Evolutionary conservation across 2,888 invertebrate genomes (phyloP).

Genomic region (Thelaira solivaga): DNA sequence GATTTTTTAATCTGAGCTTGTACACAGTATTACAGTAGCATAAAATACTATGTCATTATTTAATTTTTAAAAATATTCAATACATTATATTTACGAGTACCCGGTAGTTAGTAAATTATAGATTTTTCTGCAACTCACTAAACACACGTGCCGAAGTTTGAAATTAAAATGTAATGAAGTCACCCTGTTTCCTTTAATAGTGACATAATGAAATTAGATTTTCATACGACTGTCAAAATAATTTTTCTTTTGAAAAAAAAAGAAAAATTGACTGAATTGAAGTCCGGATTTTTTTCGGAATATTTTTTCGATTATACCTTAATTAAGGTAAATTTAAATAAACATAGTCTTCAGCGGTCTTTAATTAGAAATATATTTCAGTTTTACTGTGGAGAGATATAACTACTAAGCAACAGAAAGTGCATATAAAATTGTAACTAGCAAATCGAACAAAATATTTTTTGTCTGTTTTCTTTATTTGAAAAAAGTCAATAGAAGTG

Average conservation of each 20-base stretch:
- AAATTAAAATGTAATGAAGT: not conserved
- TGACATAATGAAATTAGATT: constrained; percentile 44
- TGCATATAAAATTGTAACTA: not conserved
- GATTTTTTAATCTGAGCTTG: no score
- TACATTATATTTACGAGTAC: no score
- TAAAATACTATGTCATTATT: no score
- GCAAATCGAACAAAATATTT: constrained; percentile 5
- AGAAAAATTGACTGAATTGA: constrained; percentile 28
- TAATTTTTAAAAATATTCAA: no score
- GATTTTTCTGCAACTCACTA: no score
- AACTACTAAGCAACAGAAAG: constrained; percentile 7
- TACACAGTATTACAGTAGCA: no score
- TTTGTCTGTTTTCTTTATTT: constrained; percentile 22
- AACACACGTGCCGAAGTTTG: no score
- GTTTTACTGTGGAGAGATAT: not conserved
- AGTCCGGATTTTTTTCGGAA: constrained; percentile 43
- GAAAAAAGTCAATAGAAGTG: constrained; percentile 56
- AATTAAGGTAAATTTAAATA: constrained; percentile 43
- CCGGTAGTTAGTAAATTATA: no score
- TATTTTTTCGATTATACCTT: constrained; percentile 19
- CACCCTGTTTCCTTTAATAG: constrained; percentile 7
- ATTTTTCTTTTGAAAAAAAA: constrained; percentile 54
- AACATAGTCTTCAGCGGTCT: not conserved
- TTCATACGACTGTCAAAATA: constrained; percentile 34
- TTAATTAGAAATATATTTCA: not conserved